Evolutionary conservation across 2,797 vertebrate species (phyloP).

Genomic region (Myoxocephalus aenaeus): DNA sequence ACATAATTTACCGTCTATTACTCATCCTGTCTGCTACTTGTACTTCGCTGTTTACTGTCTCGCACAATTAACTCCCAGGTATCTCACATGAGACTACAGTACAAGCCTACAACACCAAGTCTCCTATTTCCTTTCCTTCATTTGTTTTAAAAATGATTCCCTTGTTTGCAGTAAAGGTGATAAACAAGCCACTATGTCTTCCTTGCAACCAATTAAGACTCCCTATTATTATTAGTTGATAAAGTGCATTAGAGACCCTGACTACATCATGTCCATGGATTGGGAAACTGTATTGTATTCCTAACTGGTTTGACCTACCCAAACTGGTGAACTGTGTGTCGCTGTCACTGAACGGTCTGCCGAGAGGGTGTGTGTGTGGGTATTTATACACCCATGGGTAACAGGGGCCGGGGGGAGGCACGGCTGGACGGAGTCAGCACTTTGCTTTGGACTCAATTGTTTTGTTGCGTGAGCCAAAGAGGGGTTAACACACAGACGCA

Average conservation of each 20-base stretch:
- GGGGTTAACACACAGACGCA: conserved; percentile 74
- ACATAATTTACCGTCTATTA: not conserved
- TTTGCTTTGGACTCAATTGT: conserved; percentile 90
- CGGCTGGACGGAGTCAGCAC: conserved; percentile 90
- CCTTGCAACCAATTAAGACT: not conserved
- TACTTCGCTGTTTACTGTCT: not conserved
- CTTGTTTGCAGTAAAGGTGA: conserved; percentile 11
- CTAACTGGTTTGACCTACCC: conserved; percentile 78
- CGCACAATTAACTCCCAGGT: not conserved
- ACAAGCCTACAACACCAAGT: not conserved
- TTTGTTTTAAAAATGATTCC: conserved; percentile 9
- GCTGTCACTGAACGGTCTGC: conserved; percentile 81
- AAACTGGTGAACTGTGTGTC: conserved; percentile 78
- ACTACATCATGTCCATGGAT: conserved; percentile 23
- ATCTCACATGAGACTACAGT: not conserved
- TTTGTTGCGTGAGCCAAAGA: conserved; percentile 82
- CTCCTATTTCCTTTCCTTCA: not conserved
- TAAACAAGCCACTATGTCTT: not conserved
- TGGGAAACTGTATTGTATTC: conserved; percentile 55
- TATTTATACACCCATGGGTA: conserved; percentile 87
- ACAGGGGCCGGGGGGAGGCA: conserved; percentile 58
- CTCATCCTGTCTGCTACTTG: not conserved
- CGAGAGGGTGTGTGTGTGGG: conserved; percentile 66
- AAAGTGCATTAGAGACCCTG: conserved; percentile 17
- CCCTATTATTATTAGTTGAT: conserved; percentile 15